Conservation (phyloP, 2,113 vertebrate genomes). For the Ochotona curzoniae region DNA sequence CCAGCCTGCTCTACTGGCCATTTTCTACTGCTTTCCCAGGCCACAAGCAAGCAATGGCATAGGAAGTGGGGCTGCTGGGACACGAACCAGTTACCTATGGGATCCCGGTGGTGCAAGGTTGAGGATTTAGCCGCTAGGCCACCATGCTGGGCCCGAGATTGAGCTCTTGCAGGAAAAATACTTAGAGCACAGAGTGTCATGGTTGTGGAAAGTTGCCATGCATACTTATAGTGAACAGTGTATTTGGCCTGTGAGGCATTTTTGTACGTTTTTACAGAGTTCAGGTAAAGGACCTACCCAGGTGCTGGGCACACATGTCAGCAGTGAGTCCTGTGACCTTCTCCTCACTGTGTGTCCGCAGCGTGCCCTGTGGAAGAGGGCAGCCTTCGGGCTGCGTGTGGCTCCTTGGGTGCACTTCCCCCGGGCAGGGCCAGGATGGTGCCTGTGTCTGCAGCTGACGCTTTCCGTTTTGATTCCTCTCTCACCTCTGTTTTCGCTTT, state of each 20-base stretch:
- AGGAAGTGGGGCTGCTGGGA: too few relatives aligned
- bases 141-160: neutral
- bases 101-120: too few relatives aligned
- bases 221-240: neutral
- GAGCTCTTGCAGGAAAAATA: neutral
- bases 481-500: conserved; percentile 3
- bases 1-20: neutral
- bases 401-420: neutral
- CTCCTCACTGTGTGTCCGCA: too few relatives aligned
- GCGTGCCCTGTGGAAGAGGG: neutral
- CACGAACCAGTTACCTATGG: too few relatives aligned
- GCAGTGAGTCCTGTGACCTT: neutral
- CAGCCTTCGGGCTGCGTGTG: neutral
- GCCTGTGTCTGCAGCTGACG: neutral
- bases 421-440: neutral
- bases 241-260: neutral
- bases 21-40: too few relatives aligned
- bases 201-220: neutral
- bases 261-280: neutral
- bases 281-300: neutral
- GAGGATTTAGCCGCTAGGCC: too few relatives aligned
- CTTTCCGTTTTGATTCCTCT: neutral
- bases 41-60: too few relatives aligned
- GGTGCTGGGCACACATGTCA: neutral
- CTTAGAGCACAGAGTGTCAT: neutral